Evolutionary conservation across 2,888 invertebrate genomes (phyloP), one percentile per base, ranked within the genome.

Genomic region (Chrysotoxum bicinctum): DNA sequence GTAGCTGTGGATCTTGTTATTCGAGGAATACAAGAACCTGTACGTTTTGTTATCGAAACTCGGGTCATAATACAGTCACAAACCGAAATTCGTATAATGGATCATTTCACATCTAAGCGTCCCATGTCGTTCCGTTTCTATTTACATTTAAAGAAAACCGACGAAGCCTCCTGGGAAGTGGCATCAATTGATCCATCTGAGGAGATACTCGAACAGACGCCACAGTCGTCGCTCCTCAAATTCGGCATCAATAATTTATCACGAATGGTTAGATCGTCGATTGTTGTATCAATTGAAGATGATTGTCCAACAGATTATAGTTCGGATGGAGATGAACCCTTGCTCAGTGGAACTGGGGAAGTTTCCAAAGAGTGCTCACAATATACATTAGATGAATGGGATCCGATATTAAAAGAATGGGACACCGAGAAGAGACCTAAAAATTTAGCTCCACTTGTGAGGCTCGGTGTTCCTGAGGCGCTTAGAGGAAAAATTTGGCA

Each of bases 401-500:
- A 96, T 70, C 98, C 98, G 90, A 96, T 98, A 12, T 91, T 97
- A 8, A 94, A 94, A 76, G 95, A 95, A 87, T 94, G 94, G 94
- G 95, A 95, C 16, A 94, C 95, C 14, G 91, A 91, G 40, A 92
- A 92, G 86, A 93, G 97, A n/a, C 98, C 99, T 0, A 96, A 97
- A 87, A 95, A 97, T 87, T 92, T 99, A 66, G 93, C 94, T 2
- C 93, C 95, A n/a, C 92, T 98, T 50, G 97, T 98, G 0, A 94
- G 95, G 54, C 93, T 95, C 87, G 99, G 99, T 0, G 96, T 99
- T 69, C 99, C 99, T 0, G 99, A 99, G 91, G 98, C 99, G 0
- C 93, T 99, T 37, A 94, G 99, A 48, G 98, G 98, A 0, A 98
- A 98, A 92, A 98, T 99, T 60, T 99, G 99, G 99, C 98, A 98